Evolutionary conservation across 2,113 vertebrate genomes (phyloP), one percentile per base, ranked within the genome.

Genomic region (Callocephalon fimbriatum): DNA sequence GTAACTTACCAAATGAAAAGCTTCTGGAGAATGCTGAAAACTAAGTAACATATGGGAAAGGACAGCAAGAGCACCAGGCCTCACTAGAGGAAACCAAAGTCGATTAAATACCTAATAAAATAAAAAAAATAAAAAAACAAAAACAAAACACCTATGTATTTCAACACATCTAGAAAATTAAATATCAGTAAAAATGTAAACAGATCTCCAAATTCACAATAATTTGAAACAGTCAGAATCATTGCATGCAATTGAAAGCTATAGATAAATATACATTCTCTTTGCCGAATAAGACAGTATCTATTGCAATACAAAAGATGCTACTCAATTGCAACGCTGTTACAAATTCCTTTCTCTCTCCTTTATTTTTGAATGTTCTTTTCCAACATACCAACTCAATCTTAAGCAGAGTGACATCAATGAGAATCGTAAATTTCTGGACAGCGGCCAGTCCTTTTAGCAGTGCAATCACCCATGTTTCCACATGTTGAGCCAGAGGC

Each of bases 361-460:
- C 35, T 78, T 40, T 32, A 38, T 14, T 54, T 84, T 38, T 25
- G 5, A 66, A 54, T 3, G 12, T 15, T 40, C 47, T 81, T 81
- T 78, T 35, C 66, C 66, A 73, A 98, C 99, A 83, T 97, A 99
- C 99, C 99, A 99, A 97, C 96, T 99, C 99, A 88, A 99, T 99
- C 98, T 99, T 99, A 48, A 99, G 99, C 96, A 99, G 97, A 88
- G 99, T 99, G 91, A 99, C 99, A 94, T 99, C 99, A 86, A 99
- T 99, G 95, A 99, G 99, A 97, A 99, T 99, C 59, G 99, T 99
- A 97, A 99, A 99, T 97, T 99, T 99, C 98, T 99, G 99, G 93
- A 99, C 99, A 51, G 99, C 99, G 27, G 99, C 99, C 96, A 99
- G 97, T 67, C 99, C 99, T 97, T 99, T 99, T 65, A 99, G 97